phyloP scores from a whole-genome alignment of 2,888 invertebrate species.

The Willowsia nigromaculata region DNA sequence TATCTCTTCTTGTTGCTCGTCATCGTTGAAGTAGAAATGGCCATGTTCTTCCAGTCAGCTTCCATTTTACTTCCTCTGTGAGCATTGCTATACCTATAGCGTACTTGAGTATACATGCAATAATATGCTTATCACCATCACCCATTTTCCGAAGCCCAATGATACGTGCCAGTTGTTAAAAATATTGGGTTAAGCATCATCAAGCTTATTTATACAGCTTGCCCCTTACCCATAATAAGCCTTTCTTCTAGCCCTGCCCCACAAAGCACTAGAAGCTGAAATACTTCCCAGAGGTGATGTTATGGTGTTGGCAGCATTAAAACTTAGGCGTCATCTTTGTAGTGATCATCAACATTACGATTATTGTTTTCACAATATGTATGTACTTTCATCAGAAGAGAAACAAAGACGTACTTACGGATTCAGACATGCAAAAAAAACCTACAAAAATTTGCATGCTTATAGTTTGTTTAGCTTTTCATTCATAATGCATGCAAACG shows the following conservation, averaged over 20 bases:
- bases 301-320: neutral
- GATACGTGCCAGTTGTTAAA: neutral
- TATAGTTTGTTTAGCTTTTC: slow-evolving; percentile 38
- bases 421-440: neutral
- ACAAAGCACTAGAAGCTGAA: neutral
- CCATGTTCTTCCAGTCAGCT: neutral
- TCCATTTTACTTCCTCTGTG: neutral
- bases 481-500: slow-evolving; percentile 48
- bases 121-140: neutral
- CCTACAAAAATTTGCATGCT: slow-evolving; percentile 43
- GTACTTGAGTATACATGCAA: neutral
- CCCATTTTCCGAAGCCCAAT: neutral
- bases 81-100: neutral
- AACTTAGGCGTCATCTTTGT: neutral
- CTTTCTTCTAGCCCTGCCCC: neutral
- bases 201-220: neutral
- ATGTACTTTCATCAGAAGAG: no score
- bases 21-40: neutral
- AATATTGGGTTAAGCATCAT: neutral
- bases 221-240: neutral
- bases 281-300: neutral
- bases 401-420: neutral
- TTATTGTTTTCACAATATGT: neutral
- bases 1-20: neutral
- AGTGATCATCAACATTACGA: slow-evolving; percentile 10